phyloP scores from a whole-genome alignment of 2,797 vertebrate species.

The Apogon talboti region DNA sequence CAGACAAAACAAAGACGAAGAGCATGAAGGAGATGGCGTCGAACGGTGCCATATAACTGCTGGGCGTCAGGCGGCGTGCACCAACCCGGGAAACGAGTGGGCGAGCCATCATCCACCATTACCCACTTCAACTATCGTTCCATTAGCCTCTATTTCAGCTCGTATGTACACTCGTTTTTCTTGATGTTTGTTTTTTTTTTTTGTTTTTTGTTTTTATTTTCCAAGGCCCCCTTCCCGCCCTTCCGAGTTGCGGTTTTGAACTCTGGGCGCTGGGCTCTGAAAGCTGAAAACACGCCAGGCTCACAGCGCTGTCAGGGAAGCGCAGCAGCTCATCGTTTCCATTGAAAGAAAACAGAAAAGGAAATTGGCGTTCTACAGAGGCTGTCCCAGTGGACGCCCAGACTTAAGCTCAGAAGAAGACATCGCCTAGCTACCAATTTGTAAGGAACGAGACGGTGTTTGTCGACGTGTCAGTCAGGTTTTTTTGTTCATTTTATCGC shows the following conservation, averaged over 20 bases:
- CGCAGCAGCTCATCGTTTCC: slow-evolving; percentile 30
- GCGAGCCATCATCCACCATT: slow-evolving; percentile 60
- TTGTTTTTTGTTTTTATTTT: no score
- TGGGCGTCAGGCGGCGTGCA: slow-evolving; percentile 53
- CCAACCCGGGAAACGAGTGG: slow-evolving; percentile 25
- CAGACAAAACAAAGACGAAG: slow-evolving; percentile 15
- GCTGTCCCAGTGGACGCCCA: slow-evolving; percentile 60
- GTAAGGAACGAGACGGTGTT: slow-evolving; percentile 41
- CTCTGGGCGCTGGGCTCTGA: slow-evolving; percentile 51
- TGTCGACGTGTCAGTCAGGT: slow-evolving; percentile 38
- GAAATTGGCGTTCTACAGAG: slow-evolving; percentile 40
- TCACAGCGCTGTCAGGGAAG: slow-evolving; percentile 53
- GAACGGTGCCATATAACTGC: slow-evolving; percentile 47
- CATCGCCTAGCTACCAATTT: slow-evolving; percentile 62
- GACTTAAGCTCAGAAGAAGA: slow-evolving; percentile 41
- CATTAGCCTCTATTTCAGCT: slow-evolving; percentile 40
- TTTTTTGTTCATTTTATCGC: slow-evolving; percentile 2
- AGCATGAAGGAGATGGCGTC: slow-evolving; percentile 8
- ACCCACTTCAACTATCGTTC: slow-evolving; percentile 52
- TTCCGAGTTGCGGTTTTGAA: slow-evolving; percentile 50
- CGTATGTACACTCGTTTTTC: no score
- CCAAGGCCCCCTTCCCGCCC: no score
- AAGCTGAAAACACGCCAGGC: slow-evolving; percentile 49
- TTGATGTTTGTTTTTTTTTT: no score
- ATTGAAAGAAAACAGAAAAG: slow-evolving; percentile 36